Evolutionary conservation across 1,140 invertebrate species (phyloP).

Genomic region (Pogonomyrmex barbatus): DNA sequence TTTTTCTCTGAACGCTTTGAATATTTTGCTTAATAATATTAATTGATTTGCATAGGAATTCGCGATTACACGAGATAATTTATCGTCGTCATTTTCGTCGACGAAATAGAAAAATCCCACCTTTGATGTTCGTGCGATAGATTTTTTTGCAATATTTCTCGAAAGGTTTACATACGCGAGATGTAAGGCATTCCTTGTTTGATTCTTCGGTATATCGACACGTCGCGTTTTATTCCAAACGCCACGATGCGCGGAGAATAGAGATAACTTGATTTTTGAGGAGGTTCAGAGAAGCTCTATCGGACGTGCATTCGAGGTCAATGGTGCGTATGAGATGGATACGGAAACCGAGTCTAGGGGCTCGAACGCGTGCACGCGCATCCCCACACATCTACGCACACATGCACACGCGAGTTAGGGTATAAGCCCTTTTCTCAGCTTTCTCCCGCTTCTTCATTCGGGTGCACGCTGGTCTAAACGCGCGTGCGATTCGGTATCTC

Average conservation of each 20-base stretch:
- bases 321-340: conserved; percentile 85
- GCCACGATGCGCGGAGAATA: conserved; percentile 71
- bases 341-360: conserved; percentile 76
- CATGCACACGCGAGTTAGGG: conserved; percentile 44
- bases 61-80: not conserved
- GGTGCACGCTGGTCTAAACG: conserved; percentile 30
- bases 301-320: conserved; percentile 84
- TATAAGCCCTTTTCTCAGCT: conserved; percentile 34
- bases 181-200: not conserved
- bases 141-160: not conserved
- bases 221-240: conserved; percentile 66
- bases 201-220: conserved; percentile 61
- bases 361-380: not conserved
- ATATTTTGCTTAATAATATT: not conserved
- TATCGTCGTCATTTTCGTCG: not conserved
- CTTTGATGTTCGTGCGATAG: conserved; percentile 50
- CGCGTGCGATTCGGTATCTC: conserved; percentile 41
- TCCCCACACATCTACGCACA: conserved; percentile 31
- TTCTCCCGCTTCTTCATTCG: conserved; percentile 33
- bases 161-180: no score
- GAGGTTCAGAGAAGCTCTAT: conserved; percentile 76
- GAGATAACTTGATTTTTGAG: conserved; percentile 85
- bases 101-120: not conserved
- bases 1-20: not conserved
- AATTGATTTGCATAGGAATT: not conserved